These are phyloP conservation scores for Mimas tiliae DNA, from an alignment of 2,888 invertebrate genomes.

Conservation along the genomic window DNA sequence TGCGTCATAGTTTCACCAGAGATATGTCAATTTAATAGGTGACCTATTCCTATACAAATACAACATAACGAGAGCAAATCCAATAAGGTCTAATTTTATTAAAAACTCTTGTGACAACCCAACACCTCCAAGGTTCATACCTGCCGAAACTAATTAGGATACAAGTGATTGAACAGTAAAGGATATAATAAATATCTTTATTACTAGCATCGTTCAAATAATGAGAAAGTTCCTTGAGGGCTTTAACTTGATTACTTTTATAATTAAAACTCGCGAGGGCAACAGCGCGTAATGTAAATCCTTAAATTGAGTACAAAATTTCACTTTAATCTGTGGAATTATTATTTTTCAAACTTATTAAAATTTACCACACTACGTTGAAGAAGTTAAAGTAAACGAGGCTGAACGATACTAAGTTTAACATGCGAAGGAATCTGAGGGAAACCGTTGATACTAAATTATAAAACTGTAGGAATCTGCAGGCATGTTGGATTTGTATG, in stretches of 20 bases:
- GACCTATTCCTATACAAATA: no score
- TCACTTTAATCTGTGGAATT: constrained; percentile 1
- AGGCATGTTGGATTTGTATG: constrained; percentile 1
- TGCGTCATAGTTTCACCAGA: background rate
- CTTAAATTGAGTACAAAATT: constrained; percentile 2
- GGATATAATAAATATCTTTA: constrained; percentile 31
- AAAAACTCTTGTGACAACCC: no score
- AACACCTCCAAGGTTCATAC: background rate
- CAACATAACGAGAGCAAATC: background rate
- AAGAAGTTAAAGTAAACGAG: background rate
- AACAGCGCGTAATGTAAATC: constrained; percentile 12
- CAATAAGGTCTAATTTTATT: background rate
- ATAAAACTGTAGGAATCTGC: background rate
- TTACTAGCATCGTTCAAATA: constrained; percentile 9
- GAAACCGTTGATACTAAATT: constrained; percentile 11
- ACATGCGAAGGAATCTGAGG: background rate
- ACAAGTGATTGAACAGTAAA: constrained; percentile 32
- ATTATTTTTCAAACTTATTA: constrained; percentile 19
- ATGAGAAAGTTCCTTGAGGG: constrained; percentile 19
- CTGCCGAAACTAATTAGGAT: background rate
- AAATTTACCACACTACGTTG: background rate
- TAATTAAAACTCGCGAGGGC: constrained; percentile 22
- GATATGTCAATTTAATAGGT: background rate
- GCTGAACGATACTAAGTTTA: background rate
- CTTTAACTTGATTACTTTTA: constrained; percentile 21